phyloP scores from a whole-genome alignment of 2,888 invertebrate genomes.

The Tachina fera region DNA sequence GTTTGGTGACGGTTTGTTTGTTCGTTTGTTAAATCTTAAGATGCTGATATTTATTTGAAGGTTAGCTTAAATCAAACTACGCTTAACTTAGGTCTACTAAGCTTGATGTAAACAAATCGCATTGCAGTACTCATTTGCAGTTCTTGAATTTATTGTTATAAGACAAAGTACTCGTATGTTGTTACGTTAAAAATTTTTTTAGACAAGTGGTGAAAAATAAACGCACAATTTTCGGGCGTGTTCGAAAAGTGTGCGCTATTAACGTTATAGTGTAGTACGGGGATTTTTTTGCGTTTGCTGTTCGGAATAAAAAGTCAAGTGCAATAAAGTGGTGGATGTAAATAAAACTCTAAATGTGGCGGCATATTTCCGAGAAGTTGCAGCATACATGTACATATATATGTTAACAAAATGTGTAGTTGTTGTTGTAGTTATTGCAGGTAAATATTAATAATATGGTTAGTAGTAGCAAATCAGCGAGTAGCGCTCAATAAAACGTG shows the following conservation, averaged over 20 bases:
- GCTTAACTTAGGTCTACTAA: constrained; percentile 28
- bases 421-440: constrained; percentile 36
- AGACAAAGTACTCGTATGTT: constrained; percentile 54
- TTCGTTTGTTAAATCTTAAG: not conserved
- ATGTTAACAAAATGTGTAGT: constrained; percentile 32
- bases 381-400: not conserved
- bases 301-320: constrained; percentile 25
- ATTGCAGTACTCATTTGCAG: constrained; percentile 56
- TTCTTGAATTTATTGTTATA: constrained; percentile 69
- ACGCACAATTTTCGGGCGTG: constrained; percentile 25
- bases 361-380: constrained; percentile 33
- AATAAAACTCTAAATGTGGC: constrained; percentile 21
- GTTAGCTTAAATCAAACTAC: constrained; percentile 9
- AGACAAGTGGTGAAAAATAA: not conserved
- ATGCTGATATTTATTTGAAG: not conserved
- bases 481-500: constrained; percentile 37
- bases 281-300: not conserved
- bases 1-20: too few relatives aligned
- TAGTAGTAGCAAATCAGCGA: constrained; percentile 24
- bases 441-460: constrained; percentile 5
- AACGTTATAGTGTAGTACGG: not conserved
- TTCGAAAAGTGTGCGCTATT: constrained; percentile 17
- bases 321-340: constrained; percentile 48
- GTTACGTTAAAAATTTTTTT: constrained; percentile 1
- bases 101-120: constrained; percentile 58